Base-by-base conservation (phyloP, 2,797 vertebrate species). In the Chromobotia macracanthus region DNA sequence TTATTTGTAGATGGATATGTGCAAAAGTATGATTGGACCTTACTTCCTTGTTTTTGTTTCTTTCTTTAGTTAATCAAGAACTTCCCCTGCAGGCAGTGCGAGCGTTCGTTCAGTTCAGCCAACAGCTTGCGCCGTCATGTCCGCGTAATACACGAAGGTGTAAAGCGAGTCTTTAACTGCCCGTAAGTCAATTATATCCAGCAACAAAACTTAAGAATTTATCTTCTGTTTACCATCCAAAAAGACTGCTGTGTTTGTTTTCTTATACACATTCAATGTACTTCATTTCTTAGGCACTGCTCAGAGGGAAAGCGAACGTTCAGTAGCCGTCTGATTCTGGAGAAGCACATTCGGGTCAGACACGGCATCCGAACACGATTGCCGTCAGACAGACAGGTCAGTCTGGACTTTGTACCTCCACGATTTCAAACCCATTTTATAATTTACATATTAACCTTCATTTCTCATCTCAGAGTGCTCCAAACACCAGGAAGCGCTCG, bases 291-390 rank as follows among this genome's bases (percentile, higher is more conserved):
- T 89, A 97, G 97, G 89, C 97, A 95, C 88, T 99, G 97, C 90
- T 97, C 95, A 0, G 97, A 99, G 87, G 97, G 96, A 1, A 98
- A 97, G 67, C 91, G 97, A 5, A 98, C 96, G 5, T 99, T 99
- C 89, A 97, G 96, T 86, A 99, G 97, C 82, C 95, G 95, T 0
- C 94, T 98, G 78, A 94, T 98, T 81, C 88, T 98, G 87, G 97
- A 99, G 90, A 98, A 97, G 0, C 97, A 99, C 63, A 92, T 99
- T 71, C 95, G 96, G 61, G 95, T 98, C 72, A 93, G 96, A 13
- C 97, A 97, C 16, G 93, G 95, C 46, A 88, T 95, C 83, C 91
- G 94, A 89, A 79, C 82, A 55, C 83, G 71, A 61, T 84, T 72
- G 70, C 67, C 82, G 10, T n/a, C 88, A 28, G 90, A 92, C 1